Evolutionary conservation across 2,113 vertebrate species (phyloP).

Genomic region (Echinops telfairi): DNA sequence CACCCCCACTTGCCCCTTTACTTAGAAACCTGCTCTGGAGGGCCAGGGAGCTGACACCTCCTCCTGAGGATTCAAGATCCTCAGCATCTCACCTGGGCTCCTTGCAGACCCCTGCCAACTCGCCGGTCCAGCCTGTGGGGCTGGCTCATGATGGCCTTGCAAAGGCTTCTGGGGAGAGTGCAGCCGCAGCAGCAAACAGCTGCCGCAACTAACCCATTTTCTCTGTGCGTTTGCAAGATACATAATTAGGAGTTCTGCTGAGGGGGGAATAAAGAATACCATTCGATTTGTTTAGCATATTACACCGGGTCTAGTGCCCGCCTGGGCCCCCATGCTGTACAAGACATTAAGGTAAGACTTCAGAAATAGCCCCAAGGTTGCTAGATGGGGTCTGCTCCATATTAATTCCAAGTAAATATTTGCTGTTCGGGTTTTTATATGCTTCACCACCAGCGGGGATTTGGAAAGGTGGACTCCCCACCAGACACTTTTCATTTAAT

Average conservation of each 20-base stretch:
- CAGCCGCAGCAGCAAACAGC: constrained; percentile 61
- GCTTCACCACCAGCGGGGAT: constrained; percentile 46
- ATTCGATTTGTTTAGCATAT: constrained; percentile 63
- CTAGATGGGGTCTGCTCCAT: not conserved
- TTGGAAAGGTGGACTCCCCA: constrained; percentile 62
- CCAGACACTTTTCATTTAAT: constrained; percentile 6
- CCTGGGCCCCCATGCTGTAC: constrained; percentile 62
- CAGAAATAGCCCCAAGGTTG: constrained; percentile 25
- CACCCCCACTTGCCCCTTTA: not conserved
- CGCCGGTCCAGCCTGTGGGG: not conserved
- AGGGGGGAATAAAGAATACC: constrained; percentile 72
- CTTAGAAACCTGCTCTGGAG: not conserved
- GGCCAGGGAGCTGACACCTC: not conserved
- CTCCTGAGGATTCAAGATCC: not conserved
- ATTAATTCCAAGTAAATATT: constrained; percentile 62
- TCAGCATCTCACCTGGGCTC: not conserved
- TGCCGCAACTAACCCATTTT: constrained; percentile 78
- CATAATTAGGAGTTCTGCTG: constrained; percentile 76
- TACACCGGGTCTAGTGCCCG: constrained; percentile 37
- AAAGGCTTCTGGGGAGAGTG: constrained; percentile 4
- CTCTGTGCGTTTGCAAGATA: constrained; percentile 59
- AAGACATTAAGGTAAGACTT: constrained; percentile 58
- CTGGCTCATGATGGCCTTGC: not conserved
- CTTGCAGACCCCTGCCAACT: not conserved
- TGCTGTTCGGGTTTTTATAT: constrained; percentile 51